Evolutionary conservation across 2,888 invertebrate genomes (phyloP).

Genomic region (Liposcelis brunnea): DNA sequence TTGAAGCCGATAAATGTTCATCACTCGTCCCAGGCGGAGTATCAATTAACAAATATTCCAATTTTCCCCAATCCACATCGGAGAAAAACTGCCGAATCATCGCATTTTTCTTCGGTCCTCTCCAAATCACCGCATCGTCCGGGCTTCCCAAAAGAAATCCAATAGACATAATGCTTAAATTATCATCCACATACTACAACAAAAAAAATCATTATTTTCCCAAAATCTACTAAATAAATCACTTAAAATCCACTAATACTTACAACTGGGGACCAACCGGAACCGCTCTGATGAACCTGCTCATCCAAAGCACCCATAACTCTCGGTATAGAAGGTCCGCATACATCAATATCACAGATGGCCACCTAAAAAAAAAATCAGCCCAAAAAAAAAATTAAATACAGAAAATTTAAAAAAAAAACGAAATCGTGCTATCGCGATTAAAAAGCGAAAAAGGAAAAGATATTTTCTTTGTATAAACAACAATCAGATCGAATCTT

Average conservation of each 20-base stretch:
- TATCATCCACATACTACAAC: constrained; percentile 73
- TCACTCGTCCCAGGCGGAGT: constrained; percentile 95
- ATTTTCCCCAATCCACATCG: constrained; percentile 83
- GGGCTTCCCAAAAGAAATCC: constrained; percentile 75
- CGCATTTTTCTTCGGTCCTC: constrained; percentile 96
- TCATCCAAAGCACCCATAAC: constrained; percentile 84
- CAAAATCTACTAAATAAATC: constrained; percentile 5
- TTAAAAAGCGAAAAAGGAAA: not conserved
- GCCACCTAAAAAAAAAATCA: constrained; percentile 46
- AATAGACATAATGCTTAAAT: constrained; percentile 92
- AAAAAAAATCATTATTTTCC: constrained; percentile 15
- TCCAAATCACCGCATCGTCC: constrained; percentile 97
- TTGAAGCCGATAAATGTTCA: constrained; percentile 78
- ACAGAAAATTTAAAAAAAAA: not conserved
- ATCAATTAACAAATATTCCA: constrained; percentile 81
- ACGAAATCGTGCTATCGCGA: not conserved
- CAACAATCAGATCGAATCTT: too few species aligned
- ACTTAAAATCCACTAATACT: constrained; percentile 24
- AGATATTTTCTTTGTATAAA: too few species aligned
- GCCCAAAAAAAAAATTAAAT: not conserved
- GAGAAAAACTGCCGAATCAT: constrained; percentile 90
- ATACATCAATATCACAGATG: constrained; percentile 92
- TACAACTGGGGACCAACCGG: constrained; percentile 93
- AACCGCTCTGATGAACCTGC: constrained; percentile 88
- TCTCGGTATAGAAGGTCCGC: constrained; percentile 93